A percentile compares a stretch with the other conserved stretches of the same genome.
phyloP scores from a whole-genome alignment of 2,113 vertebrate genomes.

The Bubo blakistoni region DNA sequence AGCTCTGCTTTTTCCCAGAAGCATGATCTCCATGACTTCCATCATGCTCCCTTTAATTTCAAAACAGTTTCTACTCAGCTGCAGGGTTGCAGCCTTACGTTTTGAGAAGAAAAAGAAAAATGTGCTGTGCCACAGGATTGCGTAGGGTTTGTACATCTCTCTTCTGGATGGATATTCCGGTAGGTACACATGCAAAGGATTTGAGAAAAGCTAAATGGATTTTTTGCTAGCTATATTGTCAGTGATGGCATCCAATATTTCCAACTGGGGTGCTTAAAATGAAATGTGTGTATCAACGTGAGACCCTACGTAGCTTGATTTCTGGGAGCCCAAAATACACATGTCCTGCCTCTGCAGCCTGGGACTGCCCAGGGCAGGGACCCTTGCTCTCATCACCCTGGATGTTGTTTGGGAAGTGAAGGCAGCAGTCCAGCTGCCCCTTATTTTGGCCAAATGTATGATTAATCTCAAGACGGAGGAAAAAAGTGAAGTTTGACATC shows the following conservation, averaged over 20 bases:
- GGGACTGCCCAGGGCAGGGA: not conserved
- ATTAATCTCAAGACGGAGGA: not conserved
- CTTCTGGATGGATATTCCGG: not conserved
- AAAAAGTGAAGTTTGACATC: not conserved
- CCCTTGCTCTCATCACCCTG: fast-evolving
- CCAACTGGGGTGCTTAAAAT: not conserved
- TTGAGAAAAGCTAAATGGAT: not conserved
- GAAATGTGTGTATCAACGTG: fast-evolving
- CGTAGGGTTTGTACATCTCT: not conserved
- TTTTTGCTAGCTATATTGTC: not conserved
- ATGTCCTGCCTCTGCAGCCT: not conserved
- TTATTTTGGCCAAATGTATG: not conserved
- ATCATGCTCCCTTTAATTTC: not conserved
- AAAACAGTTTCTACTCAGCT: not conserved
- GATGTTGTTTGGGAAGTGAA: not conserved
- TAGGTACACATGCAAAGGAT: fast-evolving
- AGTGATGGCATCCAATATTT: not conserved
- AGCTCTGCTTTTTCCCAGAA: not conserved
- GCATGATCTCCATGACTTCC: fast-evolving
- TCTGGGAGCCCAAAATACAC: not conserved
- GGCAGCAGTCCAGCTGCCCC: not conserved
- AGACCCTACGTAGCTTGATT: not conserved
- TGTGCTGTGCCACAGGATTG: not conserved
- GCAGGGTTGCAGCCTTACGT: not conserved
- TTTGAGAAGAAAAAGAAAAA: not conserved